Percentiles rank a stretch among this genome's conserved stretches.
Evolutionary conservation across 2,113 vertebrate species (phyloP).

Genomic region (Gobius niger): DNA sequence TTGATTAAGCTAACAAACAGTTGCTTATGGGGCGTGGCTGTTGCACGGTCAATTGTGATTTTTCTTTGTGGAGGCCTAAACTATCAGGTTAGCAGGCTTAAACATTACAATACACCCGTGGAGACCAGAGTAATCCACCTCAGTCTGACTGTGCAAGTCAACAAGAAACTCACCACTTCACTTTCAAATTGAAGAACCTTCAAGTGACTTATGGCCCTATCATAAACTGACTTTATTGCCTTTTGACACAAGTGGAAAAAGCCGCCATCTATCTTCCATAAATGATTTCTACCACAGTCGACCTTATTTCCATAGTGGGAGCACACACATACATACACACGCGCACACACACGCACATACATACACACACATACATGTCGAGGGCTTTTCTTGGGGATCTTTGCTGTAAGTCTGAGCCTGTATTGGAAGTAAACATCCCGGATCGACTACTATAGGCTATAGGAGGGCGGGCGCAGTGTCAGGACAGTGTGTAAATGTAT

Average conservation of each 20-base stretch:
- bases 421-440: slow-evolving; percentile 19
- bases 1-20: no score
- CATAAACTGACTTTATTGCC: slow-evolving; percentile 21
- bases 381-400: slow-evolving; percentile 6
- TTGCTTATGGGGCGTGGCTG: no score
- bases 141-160: not conserved
- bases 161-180: not conserved
- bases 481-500: slow-evolving; percentile 5
- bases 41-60: no score
- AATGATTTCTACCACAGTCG: slow-evolving; percentile 41
- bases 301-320: slow-evolving; percentile 49
- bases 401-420: slow-evolving; percentile 26
- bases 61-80: no score
- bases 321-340: not conserved
- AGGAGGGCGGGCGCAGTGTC: slow-evolving; percentile 21
- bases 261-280: slow-evolving; percentile 31
- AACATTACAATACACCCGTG: no score
- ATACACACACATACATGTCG: slow-evolving; percentile 39
- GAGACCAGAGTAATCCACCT: no score
- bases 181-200: not conserved
- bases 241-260: slow-evolving; percentile 32
- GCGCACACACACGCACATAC: slow-evolving; percentile 17
- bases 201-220: not conserved
- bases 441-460: slow-evolving; percentile 15
- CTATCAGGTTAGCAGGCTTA: no score